Conservation (phyloP, 2,797 vertebrate species). For the Euthynnus affinis region DNA sequence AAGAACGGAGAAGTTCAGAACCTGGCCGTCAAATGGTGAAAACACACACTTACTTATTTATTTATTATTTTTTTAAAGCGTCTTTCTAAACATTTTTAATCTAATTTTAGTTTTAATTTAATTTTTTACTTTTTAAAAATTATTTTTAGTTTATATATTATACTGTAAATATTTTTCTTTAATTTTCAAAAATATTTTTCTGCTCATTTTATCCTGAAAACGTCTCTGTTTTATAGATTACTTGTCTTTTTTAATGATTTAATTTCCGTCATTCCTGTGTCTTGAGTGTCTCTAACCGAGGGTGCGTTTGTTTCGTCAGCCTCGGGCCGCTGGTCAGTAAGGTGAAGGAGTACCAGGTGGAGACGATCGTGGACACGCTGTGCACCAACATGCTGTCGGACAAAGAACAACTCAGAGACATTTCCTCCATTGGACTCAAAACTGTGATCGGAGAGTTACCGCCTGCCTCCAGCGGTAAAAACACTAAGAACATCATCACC, state of each 20-base stretch:
- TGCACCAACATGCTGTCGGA: constrained; percentile 99
- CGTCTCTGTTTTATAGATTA: no score
- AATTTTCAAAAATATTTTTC: no score
- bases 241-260: neutral
- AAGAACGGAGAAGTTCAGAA: constrained; percentile 99
- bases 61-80: neutral
- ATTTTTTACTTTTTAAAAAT: no score
- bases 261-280: neutral
- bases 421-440: constrained; percentile 99
- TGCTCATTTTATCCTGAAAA: no score
- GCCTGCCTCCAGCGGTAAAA: constrained; percentile 96
- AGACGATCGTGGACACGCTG: constrained; percentile 98
- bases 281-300: neutral
- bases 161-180: no score
- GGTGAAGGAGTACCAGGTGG: constrained; percentile 99
- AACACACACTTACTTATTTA: no score
- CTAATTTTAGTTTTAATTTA: neutral
- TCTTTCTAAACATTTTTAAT: neutral
- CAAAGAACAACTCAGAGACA: constrained; percentile 98
- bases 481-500: neutral
- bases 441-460: constrained; percentile 99
- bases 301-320: constrained; percentile 80
- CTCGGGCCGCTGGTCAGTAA: constrained; percentile 98
- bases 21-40: constrained; percentile 98
- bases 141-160: no score